phyloP scores from a whole-genome alignment of 2,888 invertebrate genomes.

The Synergus japonicus region DNA sequence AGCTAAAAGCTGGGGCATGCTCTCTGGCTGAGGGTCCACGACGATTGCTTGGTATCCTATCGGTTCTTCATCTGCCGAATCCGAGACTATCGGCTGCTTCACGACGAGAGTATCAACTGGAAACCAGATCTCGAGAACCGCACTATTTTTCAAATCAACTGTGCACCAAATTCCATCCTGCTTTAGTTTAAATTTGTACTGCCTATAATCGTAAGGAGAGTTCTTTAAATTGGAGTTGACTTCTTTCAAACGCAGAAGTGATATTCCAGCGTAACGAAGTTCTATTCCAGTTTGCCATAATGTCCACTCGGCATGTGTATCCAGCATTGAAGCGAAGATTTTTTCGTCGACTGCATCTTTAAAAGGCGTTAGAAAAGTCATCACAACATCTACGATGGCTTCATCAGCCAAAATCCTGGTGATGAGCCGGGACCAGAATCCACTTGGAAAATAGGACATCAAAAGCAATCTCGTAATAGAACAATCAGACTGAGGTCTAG shows the following conservation, averaged over 20 bases:
- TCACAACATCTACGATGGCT: slow-evolving; percentile 87
- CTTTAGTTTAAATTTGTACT: slow-evolving; percentile 84
- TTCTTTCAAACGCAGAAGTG: slow-evolving; percentile 90
- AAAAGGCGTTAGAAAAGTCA: slow-evolving; percentile 85
- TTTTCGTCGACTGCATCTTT: slow-evolving; percentile 84
- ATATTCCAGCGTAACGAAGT: slow-evolving; percentile 89
- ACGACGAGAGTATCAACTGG: slow-evolving; percentile 84
- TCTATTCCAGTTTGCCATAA: slow-evolving; percentile 96
- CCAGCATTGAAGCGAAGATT: slow-evolving; percentile 81
- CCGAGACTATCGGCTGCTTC: slow-evolving; percentile 77
- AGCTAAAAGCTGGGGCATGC: slow-evolving; percentile 89
- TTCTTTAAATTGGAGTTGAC: slow-evolving; percentile 81
- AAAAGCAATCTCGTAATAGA: slow-evolving; percentile 88
- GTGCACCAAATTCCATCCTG: slow-evolving; percentile 93
- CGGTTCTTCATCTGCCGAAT: slow-evolving; percentile 79
- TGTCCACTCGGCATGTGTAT: slow-evolving; percentile 91
- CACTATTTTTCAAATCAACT: slow-evolving; percentile 87
- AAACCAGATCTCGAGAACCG: slow-evolving; percentile 91
- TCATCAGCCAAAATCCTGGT: slow-evolving; percentile 95
- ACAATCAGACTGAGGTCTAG: slow-evolving; percentile 80
- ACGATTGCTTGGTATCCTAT: slow-evolving; percentile 83
- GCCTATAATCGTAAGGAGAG: slow-evolving; percentile 79
- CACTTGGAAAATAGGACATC: slow-evolving; percentile 97
- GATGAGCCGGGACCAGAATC: slow-evolving; percentile 97
- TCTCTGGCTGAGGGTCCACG: slow-evolving; percentile 88